These are phyloP conservation scores for Thymelicus acteon DNA, from an alignment of 2,888 invertebrate species.

Conservation along the genomic window DNA sequence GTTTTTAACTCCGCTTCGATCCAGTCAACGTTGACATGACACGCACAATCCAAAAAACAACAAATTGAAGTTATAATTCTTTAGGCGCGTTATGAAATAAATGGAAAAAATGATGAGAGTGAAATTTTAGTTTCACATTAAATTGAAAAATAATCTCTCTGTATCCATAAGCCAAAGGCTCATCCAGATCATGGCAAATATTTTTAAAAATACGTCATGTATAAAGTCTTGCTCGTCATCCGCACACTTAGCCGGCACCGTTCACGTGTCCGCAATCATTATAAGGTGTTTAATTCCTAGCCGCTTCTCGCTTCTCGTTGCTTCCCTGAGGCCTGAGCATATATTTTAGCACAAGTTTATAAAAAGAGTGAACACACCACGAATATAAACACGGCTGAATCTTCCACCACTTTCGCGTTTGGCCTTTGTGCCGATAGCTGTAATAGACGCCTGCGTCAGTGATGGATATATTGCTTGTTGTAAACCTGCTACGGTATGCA, in stretches of 20 bases:
- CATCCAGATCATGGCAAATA: too few species aligned
- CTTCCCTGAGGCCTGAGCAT: not conserved
- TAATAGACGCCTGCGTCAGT: not conserved
- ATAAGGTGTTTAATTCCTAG: slow-evolving; percentile 29
- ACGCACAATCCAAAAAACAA: too few species aligned
- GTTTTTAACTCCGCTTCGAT: too few species aligned
- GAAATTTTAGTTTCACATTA: too few species aligned
- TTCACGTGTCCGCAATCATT: slow-evolving; percentile 24
- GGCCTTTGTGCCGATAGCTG: not conserved
- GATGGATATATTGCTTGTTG: not conserved
- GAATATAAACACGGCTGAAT: slow-evolving; percentile 16
- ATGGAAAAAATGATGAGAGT: too few species aligned
- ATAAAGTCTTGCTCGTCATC: not conserved
- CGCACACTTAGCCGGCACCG: slow-evolving; percentile 12
- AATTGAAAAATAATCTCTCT: too few species aligned
- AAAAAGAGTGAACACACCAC: slow-evolving; percentile 14
- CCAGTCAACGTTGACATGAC: too few species aligned
- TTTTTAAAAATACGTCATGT: not conserved
- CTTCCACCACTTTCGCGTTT: not conserved
- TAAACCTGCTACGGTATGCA: not conserved
- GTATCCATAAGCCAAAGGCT: too few species aligned
- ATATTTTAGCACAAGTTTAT: slow-evolving; percentile 26
- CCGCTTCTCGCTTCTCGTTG: slow-evolving; percentile 2
- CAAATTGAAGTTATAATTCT: too few species aligned
- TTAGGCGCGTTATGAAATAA: too few species aligned